Percentiles rank a stretch among this genome's conserved stretches.
phyloP scores from a whole-genome alignment of 2,113 vertebrate genomes.

The Trogon surrucura region DNA sequence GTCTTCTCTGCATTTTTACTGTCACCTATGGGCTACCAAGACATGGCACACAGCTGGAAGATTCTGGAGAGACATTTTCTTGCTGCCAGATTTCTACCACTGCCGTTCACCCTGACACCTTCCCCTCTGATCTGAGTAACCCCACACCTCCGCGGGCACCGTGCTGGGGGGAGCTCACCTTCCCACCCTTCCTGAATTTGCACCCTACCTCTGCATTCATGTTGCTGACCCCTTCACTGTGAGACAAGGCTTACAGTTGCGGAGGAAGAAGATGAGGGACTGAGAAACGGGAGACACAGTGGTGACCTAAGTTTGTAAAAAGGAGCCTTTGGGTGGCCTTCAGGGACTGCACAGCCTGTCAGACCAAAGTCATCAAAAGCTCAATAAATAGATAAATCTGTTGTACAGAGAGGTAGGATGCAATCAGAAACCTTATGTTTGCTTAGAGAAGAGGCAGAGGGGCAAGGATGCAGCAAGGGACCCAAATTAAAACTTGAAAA shows the following conservation, averaged over 20 bases:
- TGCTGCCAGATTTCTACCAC: neutral
- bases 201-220: neutral
- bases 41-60: neutral
- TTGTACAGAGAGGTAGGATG: neutral
- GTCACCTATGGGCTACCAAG: neutral
- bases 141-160: neutral
- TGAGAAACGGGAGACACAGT: accelerated
- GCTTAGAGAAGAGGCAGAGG: neutral
- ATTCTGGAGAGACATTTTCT: neutral
- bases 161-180: neutral
- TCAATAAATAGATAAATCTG: neutral
- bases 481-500: neutral
- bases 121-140: neutral
- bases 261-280: neutral
- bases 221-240: neutral
- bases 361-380: neutral
- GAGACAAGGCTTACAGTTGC: neutral
- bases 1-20: neutral
- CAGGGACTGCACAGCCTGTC: neutral
- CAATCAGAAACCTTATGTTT: neutral
- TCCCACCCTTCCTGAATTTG: neutral
- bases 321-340: neutral
- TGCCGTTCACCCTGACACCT: accelerated
- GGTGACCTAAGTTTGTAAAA: neutral
- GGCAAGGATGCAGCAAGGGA: neutral